Percentiles rank a stretch among this genome's conserved stretches.
These are phyloP conservation scores for Choloepus hoffmanni DNA, from an alignment of 2,113 vertebrate species.

Conservation along the genomic window DNA sequence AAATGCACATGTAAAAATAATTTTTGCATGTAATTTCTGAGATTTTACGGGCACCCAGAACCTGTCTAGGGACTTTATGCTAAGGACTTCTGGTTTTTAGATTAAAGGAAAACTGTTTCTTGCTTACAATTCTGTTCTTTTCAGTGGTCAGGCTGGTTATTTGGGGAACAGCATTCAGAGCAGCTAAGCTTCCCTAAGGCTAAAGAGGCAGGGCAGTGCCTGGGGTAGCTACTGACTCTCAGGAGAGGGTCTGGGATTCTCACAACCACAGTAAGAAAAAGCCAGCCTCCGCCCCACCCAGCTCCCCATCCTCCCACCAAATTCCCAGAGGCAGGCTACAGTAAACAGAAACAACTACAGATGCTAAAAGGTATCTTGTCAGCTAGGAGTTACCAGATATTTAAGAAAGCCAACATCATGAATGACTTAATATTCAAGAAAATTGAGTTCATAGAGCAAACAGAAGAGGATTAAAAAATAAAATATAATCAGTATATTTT, in stretches of 20 bases:
- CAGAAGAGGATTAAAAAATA: not conserved
- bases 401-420: not conserved
- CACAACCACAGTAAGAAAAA: not conserved
- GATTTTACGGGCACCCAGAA: not conserved
- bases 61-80: not conserved
- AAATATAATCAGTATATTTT: not conserved
- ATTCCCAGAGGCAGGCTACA: not conserved
- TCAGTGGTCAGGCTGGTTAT: not conserved
- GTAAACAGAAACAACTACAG: not conserved
- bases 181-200: not conserved
- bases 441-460: not conserved
- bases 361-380: not conserved
- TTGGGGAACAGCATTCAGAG: not conserved
- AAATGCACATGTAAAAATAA: not conserved
- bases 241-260: not conserved
- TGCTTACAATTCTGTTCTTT: not conserved
- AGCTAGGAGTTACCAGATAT: not conserved
- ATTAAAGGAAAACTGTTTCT: not conserved
- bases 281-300: not conserved
- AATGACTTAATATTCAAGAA: not conserved
- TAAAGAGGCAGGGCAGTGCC: not conserved
- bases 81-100: not conserved
- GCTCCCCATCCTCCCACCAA: not conserved
- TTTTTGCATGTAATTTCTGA: not conserved
- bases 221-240: not conserved